These are phyloP conservation scores for Sinocyclocheilus anshuiensis DNA, from an alignment of 2,113 vertebrate species.

Conservation along the genomic window DNA sequence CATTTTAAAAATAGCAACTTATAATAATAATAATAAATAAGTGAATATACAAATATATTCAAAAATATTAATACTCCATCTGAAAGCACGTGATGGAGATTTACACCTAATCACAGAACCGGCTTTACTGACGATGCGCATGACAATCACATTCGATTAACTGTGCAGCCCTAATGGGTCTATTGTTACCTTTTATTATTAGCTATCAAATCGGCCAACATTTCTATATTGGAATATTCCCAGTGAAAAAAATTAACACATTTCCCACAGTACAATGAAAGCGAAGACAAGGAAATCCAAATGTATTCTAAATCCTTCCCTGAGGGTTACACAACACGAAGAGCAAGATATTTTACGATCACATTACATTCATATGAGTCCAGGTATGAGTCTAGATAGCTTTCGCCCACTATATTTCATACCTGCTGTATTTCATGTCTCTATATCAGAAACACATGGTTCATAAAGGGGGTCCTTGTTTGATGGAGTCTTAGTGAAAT, in stretches of 20 bases:
- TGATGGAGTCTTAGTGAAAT: conserved; percentile 76
- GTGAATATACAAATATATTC: no score
- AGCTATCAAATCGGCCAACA: no score
- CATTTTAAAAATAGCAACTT: no score
- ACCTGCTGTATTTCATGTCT: conserved; percentile 22
- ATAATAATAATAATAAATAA: no score
- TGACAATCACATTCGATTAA: no score
- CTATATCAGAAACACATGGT: conserved; percentile 46
- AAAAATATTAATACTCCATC: no score
- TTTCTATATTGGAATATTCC: neutral
- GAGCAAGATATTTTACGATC: conserved; percentile 17
- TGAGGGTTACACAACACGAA: neutral
- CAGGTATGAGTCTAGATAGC: conserved; percentile 14
- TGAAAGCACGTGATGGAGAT: no score
- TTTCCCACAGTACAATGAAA: neutral
- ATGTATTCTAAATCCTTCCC: neutral
- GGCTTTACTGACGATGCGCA: no score
- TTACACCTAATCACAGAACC: no score
- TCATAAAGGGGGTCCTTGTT: conserved; percentile 61
- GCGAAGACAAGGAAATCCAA: neutral
- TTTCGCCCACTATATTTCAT: conserved; percentile 21
- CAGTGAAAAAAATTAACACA: neutral
- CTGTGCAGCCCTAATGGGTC: no score
- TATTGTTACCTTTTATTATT: no score
- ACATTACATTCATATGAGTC: conserved; percentile 14